phyloP scores from a whole-genome alignment of 2,888 invertebrate species.

The Leptura quadrifasciata region DNA sequence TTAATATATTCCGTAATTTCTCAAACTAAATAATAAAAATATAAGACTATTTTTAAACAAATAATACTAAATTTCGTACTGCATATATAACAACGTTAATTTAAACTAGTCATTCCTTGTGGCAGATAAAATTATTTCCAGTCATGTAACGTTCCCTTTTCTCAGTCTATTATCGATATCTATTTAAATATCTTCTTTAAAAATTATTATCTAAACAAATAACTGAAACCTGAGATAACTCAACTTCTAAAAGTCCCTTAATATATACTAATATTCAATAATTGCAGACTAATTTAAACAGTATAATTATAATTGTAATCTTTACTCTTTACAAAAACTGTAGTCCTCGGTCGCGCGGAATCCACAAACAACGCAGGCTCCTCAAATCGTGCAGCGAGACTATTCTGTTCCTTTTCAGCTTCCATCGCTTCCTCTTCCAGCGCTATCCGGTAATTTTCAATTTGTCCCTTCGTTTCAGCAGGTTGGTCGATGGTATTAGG shows the following conservation, averaged over 20 bases:
- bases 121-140: too few species aligned
- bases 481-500: constrained; percentile 57
- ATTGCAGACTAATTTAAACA: constrained; percentile 18
- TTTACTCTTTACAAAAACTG: constrained; percentile 33
- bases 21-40: too few species aligned
- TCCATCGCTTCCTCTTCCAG: constrained; percentile 50
- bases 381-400: neutral
- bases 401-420: constrained; percentile 41
- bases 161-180: too few species aligned
- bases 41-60: too few species aligned
- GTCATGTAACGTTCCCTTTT: too few species aligned
- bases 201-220: too few species aligned
- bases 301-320: constrained; percentile 38
- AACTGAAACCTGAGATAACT: neutral
- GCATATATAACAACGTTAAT: too few species aligned
- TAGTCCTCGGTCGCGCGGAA: neutral
- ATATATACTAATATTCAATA: neutral
- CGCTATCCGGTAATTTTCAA: constrained; percentile 53
- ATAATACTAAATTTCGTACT: too few species aligned
- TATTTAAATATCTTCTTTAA: too few species aligned
- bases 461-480: constrained; percentile 52
- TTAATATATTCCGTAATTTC: too few species aligned
- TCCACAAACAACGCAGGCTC: neutral
- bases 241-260: neutral
- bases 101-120: too few species aligned